Base-by-base conservation (phyloP, 2,113 vertebrate species). In the Symphodus melops region DNA sequence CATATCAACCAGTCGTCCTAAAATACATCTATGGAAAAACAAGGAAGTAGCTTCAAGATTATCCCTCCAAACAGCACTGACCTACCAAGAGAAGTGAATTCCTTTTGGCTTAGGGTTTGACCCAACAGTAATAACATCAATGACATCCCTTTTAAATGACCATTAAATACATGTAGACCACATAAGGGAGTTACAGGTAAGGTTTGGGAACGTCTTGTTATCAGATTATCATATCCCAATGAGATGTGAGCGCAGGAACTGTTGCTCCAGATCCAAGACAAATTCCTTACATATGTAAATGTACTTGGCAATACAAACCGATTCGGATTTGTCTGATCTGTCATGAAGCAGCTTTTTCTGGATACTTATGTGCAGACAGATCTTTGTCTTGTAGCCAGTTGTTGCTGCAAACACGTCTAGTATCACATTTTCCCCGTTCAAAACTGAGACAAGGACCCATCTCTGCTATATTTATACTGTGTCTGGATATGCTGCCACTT, bases 281-380 rank as follows among this genome's bases (percentile, higher is more conserved):
- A n/a, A n/a, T n/a, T n/a, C n/a, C n/a, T n/a, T n/a, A n/a, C n/a
- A n/a, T n/a, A n/a, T n/a, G n/a, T n/a, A n/a, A n/a, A n/a, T n/a
- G n/a, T n/a, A n/a, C n/a, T n/a, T n/a, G n/a, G n/a, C n/a, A n/a
- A n/a, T n/a, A n/a, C n/a, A n/a, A n/a, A n/a, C n/a, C n/a, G n/a
- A n/a, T n/a, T n/a, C n/a, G n/a, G n/a, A n/a, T 69, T 61, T 51
- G 12, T 62, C 65, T 51, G 33, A 66, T 62, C 41, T 46, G 58
- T 79, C 51, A 66, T 60, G 39, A 67, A 70, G 52, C 52, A 77
- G 46, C 57, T 10, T 51, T 59, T 13, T 55, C n/a, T 71, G 74
- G 16, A 8, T 53, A 41, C 42, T 49, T 7, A 48, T 71, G 42
- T 72, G 25, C 60, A 71, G 41, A 76, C 58, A 64, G 37, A 52